Percentiles rank a stretch among this genome's conserved stretches.
Evolutionary conservation across 1,140 invertebrate species (phyloP).

Genomic region (Dufourea novaeangliae): DNA sequence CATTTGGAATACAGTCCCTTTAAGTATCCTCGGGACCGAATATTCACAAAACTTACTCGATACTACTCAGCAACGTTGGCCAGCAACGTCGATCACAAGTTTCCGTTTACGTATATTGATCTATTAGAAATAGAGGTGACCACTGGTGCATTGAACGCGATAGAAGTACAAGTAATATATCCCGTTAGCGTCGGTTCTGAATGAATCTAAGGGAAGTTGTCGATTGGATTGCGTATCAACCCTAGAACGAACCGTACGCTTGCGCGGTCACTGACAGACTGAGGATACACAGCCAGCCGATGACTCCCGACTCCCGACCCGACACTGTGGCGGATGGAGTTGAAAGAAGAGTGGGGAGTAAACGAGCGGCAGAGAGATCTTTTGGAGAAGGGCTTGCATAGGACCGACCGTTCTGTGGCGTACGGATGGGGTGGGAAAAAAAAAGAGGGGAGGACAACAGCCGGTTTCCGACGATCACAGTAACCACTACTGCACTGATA

Average conservation of each 20-base stretch:
- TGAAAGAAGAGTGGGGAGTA: slow-evolving; percentile 32
- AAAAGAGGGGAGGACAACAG: slow-evolving; percentile 68
- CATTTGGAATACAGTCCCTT: not conserved
- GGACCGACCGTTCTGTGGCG: slow-evolving; percentile 56
- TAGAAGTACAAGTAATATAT: not conserved
- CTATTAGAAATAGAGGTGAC: not conserved
- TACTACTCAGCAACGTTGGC: slow-evolving; percentile 28
- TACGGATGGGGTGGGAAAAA: slow-evolving; percentile 34
- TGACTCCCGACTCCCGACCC: too few relatives aligned
- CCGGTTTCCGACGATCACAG: slow-evolving; percentile 74
- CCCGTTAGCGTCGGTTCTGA: not conserved
- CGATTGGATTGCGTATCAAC: not conserved
- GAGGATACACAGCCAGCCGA: slow-evolving; percentile 68
- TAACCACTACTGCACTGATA: slow-evolving; percentile 73
- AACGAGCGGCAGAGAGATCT: slow-evolving; percentile 52
- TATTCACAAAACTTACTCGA: not conserved
- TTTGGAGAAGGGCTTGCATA: slow-evolving; percentile 57
- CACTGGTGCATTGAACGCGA: not conserved
- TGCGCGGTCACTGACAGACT: slow-evolving; percentile 77
- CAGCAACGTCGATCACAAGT: slow-evolving; percentile 34
- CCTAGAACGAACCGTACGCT: slow-evolving; percentile 69
- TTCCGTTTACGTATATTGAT: not conserved
- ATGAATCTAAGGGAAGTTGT: not conserved
- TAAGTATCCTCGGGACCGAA: not conserved
- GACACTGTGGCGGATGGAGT: slow-evolving; percentile 56